phyloP scores from a whole-genome alignment of 2,888 invertebrate genomes.

The Anorthoa munda region DNA sequence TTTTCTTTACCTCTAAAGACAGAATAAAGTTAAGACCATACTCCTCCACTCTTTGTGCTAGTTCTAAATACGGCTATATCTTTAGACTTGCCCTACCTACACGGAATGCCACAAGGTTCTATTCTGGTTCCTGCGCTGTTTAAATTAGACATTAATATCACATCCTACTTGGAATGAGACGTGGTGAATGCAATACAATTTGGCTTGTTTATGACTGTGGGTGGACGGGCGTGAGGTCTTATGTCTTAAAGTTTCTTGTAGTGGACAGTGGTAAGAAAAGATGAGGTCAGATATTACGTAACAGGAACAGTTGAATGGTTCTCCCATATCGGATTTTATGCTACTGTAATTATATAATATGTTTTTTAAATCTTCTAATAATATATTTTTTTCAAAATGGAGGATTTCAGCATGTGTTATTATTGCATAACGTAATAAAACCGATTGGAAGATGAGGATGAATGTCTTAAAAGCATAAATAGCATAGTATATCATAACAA shows the following conservation, averaged over 20 bases:
- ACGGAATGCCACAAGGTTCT: conserved; percentile 78
- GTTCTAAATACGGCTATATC: conserved; percentile 17
- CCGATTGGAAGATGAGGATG: neutral
- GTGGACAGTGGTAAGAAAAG: conserved; percentile 1
- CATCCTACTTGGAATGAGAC: conserved; percentile 66
- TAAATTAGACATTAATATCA: conserved; percentile 70
- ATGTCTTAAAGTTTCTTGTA: conserved; percentile 19
- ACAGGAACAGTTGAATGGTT: neutral
- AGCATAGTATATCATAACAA: too few relatives aligned
- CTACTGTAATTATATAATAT: neutral
- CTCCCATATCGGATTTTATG: neutral
- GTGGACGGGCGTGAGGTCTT: conserved; percentile 72
- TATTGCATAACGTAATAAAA: neutral
- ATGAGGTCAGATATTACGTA: neutral
- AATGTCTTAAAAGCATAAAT: neutral
- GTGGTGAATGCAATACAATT: conserved; percentile 65
- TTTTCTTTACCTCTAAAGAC: neutral
- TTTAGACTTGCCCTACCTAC: conserved; percentile 71
- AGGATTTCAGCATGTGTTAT: neutral
- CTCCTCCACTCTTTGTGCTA: conserved; percentile 23
- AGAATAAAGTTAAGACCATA: conserved; percentile 22
- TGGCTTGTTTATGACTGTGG: conserved; percentile 71
- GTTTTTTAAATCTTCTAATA: neutral
- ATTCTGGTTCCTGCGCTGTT: conserved; percentile 76
- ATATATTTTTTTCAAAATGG: neutral